A percentile compares a stretch with the other conserved stretches of the same genome.
Evolutionary conservation across 2,113 vertebrate genomes (phyloP).

Genomic region (Plecturocebus donacophilus): DNA sequence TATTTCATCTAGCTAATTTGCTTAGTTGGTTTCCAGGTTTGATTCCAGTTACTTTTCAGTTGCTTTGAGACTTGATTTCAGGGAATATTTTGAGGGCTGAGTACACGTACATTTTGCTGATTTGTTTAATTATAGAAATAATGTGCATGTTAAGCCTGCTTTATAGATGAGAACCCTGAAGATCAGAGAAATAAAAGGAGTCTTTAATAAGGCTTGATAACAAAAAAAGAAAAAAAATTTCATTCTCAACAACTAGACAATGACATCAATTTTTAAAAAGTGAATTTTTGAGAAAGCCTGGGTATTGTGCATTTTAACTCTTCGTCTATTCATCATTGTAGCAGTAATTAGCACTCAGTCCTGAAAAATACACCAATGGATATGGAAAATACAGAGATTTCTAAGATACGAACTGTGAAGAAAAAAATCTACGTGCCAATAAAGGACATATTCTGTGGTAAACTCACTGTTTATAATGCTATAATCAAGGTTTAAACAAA

Average conservation of each 20-base stretch:
- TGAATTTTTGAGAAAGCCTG: neutral
- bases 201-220: neutral
- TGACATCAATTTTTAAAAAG: conserved; percentile 21
- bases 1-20: neutral
- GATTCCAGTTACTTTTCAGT: neutral
- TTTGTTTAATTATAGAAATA: neutral
- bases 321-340: neutral
- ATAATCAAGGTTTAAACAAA: neutral
- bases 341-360: neutral
- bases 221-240: neutral
- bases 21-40: neutral
- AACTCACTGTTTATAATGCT: neutral
- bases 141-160: neutral
- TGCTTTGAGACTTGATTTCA: neutral
- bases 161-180: neutral
- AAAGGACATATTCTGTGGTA: neutral
- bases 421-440: neutral
- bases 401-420: neutral
- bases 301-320: neutral
- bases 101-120: neutral
- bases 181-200: neutral
- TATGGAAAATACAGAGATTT: neutral
- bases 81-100: neutral
- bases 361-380: neutral
- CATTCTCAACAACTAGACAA: neutral